Evolutionary conservation across 1,140 invertebrate genomes (phyloP).

Genomic region (Brachionus rubens): DNA sequence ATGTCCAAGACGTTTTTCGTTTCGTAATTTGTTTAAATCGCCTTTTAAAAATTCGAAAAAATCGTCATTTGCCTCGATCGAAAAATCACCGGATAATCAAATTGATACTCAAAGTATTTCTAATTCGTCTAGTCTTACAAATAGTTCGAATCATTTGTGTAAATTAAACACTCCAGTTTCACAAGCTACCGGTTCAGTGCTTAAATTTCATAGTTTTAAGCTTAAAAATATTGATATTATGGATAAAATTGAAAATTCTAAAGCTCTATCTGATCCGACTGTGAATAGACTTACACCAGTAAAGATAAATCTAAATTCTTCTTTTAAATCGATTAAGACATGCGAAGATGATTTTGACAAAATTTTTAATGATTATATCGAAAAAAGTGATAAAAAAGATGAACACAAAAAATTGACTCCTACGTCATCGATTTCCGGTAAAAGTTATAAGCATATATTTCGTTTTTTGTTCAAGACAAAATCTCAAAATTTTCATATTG

Average conservation of each 20-base stretch:
- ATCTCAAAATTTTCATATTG: background rate
- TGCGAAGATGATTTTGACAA: constrained; percentile 36
- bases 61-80: background rate
- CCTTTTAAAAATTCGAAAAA: constrained; percentile 10
- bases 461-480: constrained; percentile 4
- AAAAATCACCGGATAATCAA: too few species aligned
- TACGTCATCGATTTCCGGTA: background rate
- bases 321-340: background rate
- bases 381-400: background rate
- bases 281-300: background rate
- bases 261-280: background rate
- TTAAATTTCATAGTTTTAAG: background rate
- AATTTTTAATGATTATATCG: constrained; percentile 25
- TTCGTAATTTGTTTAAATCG: constrained; percentile 24
- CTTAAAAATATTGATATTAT: background rate
- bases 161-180: background rate
- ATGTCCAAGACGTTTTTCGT: background rate
- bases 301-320: background rate
- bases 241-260: background rate
- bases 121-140: too few species aligned
- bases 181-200: background rate
- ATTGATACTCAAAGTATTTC: too few species aligned
- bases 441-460: constrained; percentile 5
- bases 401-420: background rate
- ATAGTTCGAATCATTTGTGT: too few species aligned